Percentiles rank a stretch among this genome's conserved stretches.
These are phyloP conservation scores for Pseudoatta argentina DNA, from an alignment of 1,140 invertebrate species.

Conservation along the genomic window DNA sequence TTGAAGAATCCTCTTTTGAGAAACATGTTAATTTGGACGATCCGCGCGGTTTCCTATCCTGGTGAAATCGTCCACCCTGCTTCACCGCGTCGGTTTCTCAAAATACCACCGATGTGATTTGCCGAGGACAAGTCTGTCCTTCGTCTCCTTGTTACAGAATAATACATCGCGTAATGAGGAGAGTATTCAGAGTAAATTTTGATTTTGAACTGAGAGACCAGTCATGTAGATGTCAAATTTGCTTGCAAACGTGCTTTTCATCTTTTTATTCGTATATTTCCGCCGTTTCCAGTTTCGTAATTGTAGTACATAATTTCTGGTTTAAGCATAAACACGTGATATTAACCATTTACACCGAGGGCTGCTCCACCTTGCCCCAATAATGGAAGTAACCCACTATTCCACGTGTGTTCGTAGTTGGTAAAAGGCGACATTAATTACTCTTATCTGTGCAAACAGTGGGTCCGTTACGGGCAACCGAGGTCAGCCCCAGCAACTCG, in stretches of 20 bases:
- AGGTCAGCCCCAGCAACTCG: constrained; percentile 64
- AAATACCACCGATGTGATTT: constrained; percentile 44
- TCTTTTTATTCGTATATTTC: not conserved
- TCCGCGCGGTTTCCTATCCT: not conserved
- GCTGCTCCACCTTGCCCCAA: constrained; percentile 5
- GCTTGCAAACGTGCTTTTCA: too few species aligned
- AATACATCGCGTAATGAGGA: not conserved
- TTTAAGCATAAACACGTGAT: constrained; percentile 14
- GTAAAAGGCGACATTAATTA: constrained; percentile 77
- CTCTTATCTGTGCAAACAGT: constrained; percentile 80
- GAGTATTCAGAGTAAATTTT: not conserved
- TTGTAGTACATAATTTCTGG: not conserved
- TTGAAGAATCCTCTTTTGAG: constrained; percentile 38
- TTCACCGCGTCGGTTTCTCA: constrained; percentile 31
- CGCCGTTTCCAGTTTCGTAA: not conserved
- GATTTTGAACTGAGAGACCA: not conserved
- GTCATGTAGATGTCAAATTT: not conserved
- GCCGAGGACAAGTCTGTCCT: not conserved
- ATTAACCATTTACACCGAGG: not conserved
- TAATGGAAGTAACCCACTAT: constrained; percentile 34
- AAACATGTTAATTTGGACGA: constrained; percentile 15
- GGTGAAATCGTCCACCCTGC: constrained; percentile 38
- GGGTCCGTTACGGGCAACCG: constrained; percentile 74
- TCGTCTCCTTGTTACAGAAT: not conserved
- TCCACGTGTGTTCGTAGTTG: constrained; percentile 16